Conservation (phyloP, 1,140 invertebrate species). For the Apis florea region DNA sequence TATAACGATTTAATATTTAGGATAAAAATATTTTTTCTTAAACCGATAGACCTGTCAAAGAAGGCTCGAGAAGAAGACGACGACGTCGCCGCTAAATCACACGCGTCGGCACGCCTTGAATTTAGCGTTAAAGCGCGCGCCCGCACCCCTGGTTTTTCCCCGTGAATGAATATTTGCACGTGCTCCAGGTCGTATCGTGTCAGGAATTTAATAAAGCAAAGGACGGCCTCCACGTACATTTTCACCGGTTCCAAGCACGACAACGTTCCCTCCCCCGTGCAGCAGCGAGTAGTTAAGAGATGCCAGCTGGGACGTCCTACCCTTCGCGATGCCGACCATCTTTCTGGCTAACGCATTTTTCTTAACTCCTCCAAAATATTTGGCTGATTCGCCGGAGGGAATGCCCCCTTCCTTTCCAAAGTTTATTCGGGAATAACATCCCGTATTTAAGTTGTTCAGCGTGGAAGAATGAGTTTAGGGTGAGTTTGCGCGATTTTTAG, state of each 20-base stretch:
- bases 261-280: slow-evolving; percentile 10
- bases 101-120: slow-evolving; percentile 44
- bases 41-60: not conserved
- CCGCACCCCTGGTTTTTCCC: slow-evolving; percentile 47
- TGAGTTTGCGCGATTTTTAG: not conserved
- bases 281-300: slow-evolving; percentile 16
- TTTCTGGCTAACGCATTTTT: slow-evolving; percentile 44
- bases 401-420: not conserved
- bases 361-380: slow-evolving; percentile 38
- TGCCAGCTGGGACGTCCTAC: slow-evolving; percentile 23
- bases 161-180: slow-evolving; percentile 79
- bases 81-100: slow-evolving; percentile 34
- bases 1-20: no score
- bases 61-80: not conserved
- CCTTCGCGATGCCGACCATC: slow-evolving; percentile 17
- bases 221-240: slow-evolving; percentile 39
- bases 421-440: not conserved
- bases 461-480: not conserved
- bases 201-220: slow-evolving; percentile 80
- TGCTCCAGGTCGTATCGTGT: slow-evolving; percentile 74
- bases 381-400: not conserved
- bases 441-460: not conserved
- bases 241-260: slow-evolving; percentile 38
- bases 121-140: slow-evolving; percentile 46
- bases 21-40: no score